Evolutionary conservation across 2,113 vertebrate genomes (phyloP), one percentile per base, ranked within the genome.

Genomic region (Pogona vitticeps): DNA sequence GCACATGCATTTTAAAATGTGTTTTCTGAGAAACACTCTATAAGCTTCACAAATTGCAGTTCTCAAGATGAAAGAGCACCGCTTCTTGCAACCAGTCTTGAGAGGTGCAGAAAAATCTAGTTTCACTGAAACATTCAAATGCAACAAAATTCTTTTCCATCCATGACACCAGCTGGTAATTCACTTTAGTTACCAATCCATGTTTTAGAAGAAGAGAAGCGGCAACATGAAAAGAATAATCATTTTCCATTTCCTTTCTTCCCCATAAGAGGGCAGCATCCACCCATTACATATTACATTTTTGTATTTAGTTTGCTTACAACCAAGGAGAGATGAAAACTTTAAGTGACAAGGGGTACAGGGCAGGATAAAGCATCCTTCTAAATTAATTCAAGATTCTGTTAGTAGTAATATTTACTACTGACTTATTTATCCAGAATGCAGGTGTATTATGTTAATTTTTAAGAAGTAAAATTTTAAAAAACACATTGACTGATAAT

Each of bases 201-300:
- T 52, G 46, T 52, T 52, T 52, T 52, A 52, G 46, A 52, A 52
- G 10, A 52, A 52, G 46, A 52, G 10, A 5, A 52, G 46, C 10
- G 46, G 46, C 46, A 52, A 52, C 46, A 52, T 52, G 28, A 67
- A 31, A 23, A 71, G 33, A 21, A 8, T 73, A 14, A 85, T 23
- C 52, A 68, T 78, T 36, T 79, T 36, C 36, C 28, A 65, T 56
- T 88, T 78, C 68, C 31, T 15, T 79, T 84, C 38, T 71, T 65
- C n/a, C 14, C 38, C 86, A 88, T 31, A 46, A 83, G 73, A 78
- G 75, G 80, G 80, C 42, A 86, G 56, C 52, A 65, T 71, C 26
- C 52, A 46, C 71, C 67, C 46, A 59, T 33, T 9, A 31, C 8
- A 77, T 10, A 67, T 28, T 17, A 28, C 23, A 40, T 40, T 9